These are phyloP conservation scores for Huso huso DNA, from an alignment of 2,797 vertebrate species.

Conservation along the genomic window DNA sequence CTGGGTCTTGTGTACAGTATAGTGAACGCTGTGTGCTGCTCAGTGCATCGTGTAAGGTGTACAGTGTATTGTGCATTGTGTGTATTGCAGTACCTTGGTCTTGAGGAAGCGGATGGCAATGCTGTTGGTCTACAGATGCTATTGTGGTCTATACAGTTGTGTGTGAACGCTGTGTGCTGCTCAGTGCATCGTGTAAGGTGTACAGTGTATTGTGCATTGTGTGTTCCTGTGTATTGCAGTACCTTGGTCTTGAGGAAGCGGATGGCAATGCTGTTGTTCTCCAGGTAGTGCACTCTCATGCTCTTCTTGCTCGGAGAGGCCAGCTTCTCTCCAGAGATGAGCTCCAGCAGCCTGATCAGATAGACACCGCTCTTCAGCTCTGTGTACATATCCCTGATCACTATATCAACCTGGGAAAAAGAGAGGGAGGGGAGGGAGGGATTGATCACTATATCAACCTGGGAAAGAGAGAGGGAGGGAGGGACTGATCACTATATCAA, in stretches of 20 bases:
- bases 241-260: slow-evolving; percentile 80
- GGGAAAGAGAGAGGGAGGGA: neutral
- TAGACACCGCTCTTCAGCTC: slow-evolving; percentile 68
- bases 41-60: neutral
- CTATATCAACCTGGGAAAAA: slow-evolving; percentile 46
- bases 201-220: neutral
- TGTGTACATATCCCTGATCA: slow-evolving; percentile 65
- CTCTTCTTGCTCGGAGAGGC: slow-evolving; percentile 57
- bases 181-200: neutral
- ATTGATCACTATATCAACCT: slow-evolving; percentile 8
- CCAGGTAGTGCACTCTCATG: slow-evolving; percentile 75
- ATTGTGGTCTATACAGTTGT: no score
- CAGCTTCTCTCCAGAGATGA: slow-evolving; percentile 66
- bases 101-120: slow-evolving; percentile 79
- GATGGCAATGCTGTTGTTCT: slow-evolving; percentile 84
- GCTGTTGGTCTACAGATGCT: no score
- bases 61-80: neutral
- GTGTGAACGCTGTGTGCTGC: neutral
- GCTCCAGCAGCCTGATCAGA: slow-evolving; percentile 72
- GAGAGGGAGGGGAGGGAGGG: slow-evolving; percentile 10
- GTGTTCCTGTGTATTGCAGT: neutral
- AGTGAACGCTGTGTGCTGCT: neutral
- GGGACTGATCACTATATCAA: no score
- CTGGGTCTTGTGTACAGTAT: no score
- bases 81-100: slow-evolving; percentile 55